These are phyloP conservation scores for Ceriagrion tenellum DNA, from an alignment of 2,888 invertebrate genomes.

Conservation along the genomic window DNA sequence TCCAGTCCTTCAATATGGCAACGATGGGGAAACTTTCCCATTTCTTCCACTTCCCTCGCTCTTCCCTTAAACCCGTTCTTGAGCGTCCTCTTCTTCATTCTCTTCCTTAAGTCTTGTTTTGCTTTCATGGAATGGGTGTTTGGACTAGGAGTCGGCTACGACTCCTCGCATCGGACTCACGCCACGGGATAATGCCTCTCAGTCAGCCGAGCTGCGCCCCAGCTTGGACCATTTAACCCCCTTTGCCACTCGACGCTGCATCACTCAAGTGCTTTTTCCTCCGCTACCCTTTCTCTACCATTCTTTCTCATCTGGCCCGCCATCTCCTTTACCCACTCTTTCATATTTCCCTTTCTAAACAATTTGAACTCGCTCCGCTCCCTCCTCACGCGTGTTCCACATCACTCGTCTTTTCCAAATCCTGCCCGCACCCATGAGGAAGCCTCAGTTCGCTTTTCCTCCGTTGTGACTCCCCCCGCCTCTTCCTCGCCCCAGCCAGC, in stretches of 20 bases:
- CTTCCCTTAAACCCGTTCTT: not conserved
- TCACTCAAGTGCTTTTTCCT: not conserved
- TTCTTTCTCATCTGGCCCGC: not conserved
- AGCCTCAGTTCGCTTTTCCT: not conserved
- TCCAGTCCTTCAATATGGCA: not conserved
- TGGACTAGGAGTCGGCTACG: not conserved
- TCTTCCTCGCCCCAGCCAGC: not conserved
- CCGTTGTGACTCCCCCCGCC: not conserved
- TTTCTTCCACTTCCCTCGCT: not conserved
- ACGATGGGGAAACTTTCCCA: not conserved
- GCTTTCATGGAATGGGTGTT: not conserved
- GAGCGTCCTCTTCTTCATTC: not conserved
- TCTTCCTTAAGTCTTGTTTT: not conserved
- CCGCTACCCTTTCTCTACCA: not conserved
- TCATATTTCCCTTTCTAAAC: not conserved
- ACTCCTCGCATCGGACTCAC: not conserved
- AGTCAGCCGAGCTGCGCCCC: not conserved
- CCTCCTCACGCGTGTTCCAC: not conserved
- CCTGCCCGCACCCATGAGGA: not conserved
- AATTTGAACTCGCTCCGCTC: not conserved
- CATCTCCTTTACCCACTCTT: not conserved
- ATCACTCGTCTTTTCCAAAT: not conserved
- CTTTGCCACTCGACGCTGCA: not conserved
- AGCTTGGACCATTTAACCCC: not conserved
- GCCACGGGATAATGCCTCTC: not conserved